Evolutionary conservation across 1,140 invertebrate species (phyloP).

Genomic region (Drosophila melanica): DNA sequence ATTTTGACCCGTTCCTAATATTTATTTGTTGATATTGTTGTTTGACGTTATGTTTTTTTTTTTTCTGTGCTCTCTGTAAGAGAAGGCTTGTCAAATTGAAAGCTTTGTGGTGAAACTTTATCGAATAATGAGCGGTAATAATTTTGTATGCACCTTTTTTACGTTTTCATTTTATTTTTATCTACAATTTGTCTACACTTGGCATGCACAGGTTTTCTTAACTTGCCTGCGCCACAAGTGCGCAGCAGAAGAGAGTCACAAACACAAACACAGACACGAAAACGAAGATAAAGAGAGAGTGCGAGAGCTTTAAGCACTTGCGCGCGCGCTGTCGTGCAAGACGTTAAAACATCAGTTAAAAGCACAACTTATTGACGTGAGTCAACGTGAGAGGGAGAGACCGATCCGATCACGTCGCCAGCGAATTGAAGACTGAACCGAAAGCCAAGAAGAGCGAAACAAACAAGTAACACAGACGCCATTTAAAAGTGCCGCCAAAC

Average conservation of each 20-base stretch:
- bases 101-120: conserved; percentile 63
- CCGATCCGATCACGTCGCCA: conserved; percentile 69
- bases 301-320: conserved; percentile 56
- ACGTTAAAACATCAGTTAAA: conserved; percentile 35
- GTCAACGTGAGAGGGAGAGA: conserved; percentile 5
- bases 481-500: conserved; percentile 43
- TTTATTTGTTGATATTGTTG: conserved; percentile 16
- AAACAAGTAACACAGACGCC: conserved; percentile 48
- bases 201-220: conserved; percentile 66
- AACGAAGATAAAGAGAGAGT: conserved; percentile 10
- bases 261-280: not conserved
- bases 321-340: conserved; percentile 47
- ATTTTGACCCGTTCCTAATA: conserved; percentile 37
- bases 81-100: not conserved
- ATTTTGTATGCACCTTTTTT: conserved; percentile 69
- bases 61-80: not conserved
- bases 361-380: conserved; percentile 15
- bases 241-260: conserved; percentile 19
- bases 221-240: conserved; percentile 48
- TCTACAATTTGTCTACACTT: conserved; percentile 65
- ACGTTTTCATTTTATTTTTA: conserved; percentile 75
- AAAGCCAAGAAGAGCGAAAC: conserved; percentile 25
- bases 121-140: conserved; percentile 46
- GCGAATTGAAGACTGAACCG: conserved; percentile 65
- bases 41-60: not conserved